Conservation (phyloP, 2,888 invertebrate genomes). For the Falcaria lacertinaria region DNA sequence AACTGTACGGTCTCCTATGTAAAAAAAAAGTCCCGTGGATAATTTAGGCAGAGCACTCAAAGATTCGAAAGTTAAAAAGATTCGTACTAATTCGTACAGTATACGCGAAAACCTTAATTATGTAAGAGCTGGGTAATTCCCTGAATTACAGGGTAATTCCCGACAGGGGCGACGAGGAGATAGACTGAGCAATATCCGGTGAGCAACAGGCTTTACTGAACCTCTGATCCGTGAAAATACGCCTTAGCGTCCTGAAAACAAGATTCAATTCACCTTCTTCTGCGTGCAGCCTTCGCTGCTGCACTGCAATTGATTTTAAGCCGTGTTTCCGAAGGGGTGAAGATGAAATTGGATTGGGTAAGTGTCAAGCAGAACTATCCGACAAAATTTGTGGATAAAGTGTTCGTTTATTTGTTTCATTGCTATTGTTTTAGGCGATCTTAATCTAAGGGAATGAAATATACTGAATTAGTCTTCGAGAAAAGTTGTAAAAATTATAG, state of each 20-base stretch:
- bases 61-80: no score
- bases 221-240: not conserved
- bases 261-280: not conserved
- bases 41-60: no score
- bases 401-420: conserved; percentile 27
- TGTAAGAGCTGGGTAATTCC: conserved; percentile 63
- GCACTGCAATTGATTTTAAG: not conserved
- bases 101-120: conserved; percentile 61
- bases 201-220: conserved; percentile 62
- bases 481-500: no score
- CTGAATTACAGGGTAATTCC: conserved; percentile 70
- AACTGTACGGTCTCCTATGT: no score
- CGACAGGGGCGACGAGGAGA: conserved; percentile 51
- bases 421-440: conserved; percentile 12
- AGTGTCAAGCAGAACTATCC: conserved; percentile 3
- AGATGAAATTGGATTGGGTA: not conserved
- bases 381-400: conserved; percentile 30
- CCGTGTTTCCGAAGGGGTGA: not conserved
- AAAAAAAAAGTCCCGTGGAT: no score
- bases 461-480: not conserved
- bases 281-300: not conserved
- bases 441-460: not conserved
- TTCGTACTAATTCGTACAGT: not conserved
- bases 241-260: not conserved
- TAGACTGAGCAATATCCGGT: conserved; percentile 68